Percentiles rank a stretch among this genome's conserved stretches.
Conservation (phyloP, 1,140 invertebrate species). For the Colletes latitarsis region DNA sequence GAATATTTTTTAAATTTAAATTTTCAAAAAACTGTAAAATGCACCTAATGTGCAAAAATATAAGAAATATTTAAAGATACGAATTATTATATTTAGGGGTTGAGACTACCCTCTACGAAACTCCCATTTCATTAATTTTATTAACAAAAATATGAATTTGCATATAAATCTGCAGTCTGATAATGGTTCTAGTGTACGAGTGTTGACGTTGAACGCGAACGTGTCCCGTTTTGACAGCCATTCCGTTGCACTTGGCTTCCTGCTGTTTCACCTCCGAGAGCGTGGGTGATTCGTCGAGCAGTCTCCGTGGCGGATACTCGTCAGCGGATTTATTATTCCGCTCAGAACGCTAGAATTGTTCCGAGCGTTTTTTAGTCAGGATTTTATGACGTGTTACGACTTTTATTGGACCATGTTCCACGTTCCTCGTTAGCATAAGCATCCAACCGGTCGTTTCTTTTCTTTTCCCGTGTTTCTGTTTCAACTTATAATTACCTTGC, state of each 20-base stretch:
- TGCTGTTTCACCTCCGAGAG: slow-evolving; percentile 46
- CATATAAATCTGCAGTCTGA: too few relatives aligned
- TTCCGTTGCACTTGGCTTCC: slow-evolving; percentile 39
- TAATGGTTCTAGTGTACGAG: neutral
- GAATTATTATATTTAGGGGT: too few relatives aligned
- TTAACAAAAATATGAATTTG: too few relatives aligned
- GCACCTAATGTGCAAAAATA: too few relatives aligned
- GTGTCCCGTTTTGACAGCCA: slow-evolving; percentile 42
- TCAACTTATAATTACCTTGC: neutral
- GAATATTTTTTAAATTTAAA: too few relatives aligned
- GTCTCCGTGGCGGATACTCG: slow-evolving; percentile 32
- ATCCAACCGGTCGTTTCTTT: neutral
- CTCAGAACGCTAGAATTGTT: slow-evolving; percentile 3
- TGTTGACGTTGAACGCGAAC: slow-evolving; percentile 13
- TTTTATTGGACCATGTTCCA: neutral
- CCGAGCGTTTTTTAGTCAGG: neutral
- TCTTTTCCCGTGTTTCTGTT: neutral
- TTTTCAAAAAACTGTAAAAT: too few relatives aligned
- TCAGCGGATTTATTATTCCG: slow-evolving; percentile 40
- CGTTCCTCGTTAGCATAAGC: neutral
- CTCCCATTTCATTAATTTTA: too few relatives aligned
- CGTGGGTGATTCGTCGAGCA: slow-evolving; percentile 44
- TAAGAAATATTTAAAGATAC: too few relatives aligned
- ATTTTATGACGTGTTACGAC: neutral
- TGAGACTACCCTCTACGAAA: too few relatives aligned